Evolutionary conservation across 1,140 invertebrate genomes (phyloP).

Genomic region (Rhysida immarginata): DNA sequence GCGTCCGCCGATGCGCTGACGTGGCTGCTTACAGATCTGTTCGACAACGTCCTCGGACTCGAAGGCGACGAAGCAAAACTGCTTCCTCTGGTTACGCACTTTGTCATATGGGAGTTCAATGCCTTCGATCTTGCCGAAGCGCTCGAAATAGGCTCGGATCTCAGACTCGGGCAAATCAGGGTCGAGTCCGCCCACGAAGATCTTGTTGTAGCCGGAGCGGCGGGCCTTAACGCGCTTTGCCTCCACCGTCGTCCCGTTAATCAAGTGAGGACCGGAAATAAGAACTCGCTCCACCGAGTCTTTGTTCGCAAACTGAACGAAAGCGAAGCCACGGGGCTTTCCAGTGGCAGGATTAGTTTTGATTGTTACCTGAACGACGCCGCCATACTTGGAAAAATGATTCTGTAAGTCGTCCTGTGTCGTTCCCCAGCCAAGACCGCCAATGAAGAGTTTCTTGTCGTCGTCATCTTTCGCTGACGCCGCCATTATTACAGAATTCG

Average conservation of each 20-base stretch:
- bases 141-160: slow-evolving; percentile 74
- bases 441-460: slow-evolving; percentile 90
- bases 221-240: slow-evolving; percentile 87
- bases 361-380: slow-evolving; percentile 83
- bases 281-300: slow-evolving; percentile 75
- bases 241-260: slow-evolving; percentile 65
- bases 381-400: slow-evolving; percentile 74
- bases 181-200: slow-evolving; percentile 84
- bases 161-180: slow-evolving; percentile 81
- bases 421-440: slow-evolving; percentile 92
- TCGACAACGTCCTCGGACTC: slow-evolving; percentile 84
- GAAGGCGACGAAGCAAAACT: slow-evolving; percentile 89
- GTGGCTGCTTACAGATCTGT: slow-evolving; percentile 71
- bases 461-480: not conserved
- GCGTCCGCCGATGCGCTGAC: slow-evolving; percentile 81
- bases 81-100: slow-evolving; percentile 85
- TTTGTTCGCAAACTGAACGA: slow-evolving; percentile 78
- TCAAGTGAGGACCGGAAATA: not conserved
- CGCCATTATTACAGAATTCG: not conserved
- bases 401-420: slow-evolving; percentile 90
- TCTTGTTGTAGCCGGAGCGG: slow-evolving; percentile 54
- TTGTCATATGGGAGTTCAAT: slow-evolving; percentile 94
- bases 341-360: slow-evolving; percentile 83
- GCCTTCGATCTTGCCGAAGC: slow-evolving; percentile 66
- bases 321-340: slow-evolving; percentile 78